These are phyloP conservation scores for Eclectus roratus DNA, from an alignment of 2,113 vertebrate genomes.

Conservation along the genomic window DNA sequence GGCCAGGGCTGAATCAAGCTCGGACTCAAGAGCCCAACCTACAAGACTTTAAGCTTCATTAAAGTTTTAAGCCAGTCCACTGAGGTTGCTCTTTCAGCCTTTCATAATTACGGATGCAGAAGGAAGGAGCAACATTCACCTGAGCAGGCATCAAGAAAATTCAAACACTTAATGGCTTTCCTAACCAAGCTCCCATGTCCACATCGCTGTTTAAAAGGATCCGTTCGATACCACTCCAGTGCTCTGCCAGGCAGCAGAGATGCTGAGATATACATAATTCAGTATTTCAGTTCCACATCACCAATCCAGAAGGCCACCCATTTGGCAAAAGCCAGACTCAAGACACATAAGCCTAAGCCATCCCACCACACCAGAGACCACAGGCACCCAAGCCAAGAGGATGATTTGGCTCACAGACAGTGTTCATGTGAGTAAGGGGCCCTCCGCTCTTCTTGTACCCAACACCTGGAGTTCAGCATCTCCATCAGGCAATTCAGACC, in stretches of 20 bases:
- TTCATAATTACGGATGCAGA: conserved; percentile 14
- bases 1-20: conserved; percentile 22
- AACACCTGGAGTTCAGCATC: neutral
- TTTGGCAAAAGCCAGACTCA: neutral
- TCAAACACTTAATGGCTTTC: conserved; percentile 57
- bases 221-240: conserved; percentile 2
- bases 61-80: conserved; percentile 58
- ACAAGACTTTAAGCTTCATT: conserved; percentile 58
- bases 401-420: neutral
- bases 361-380: neutral
- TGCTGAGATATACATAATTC: conserved; percentile 8
- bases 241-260: conserved; percentile 7
- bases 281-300: neutral
- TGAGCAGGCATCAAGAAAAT: conserved; percentile 38
- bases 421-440: neutral
- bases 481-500: neutral
- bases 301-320: neutral
- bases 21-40: neutral
- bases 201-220: conserved; percentile 18
- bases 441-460: neutral
- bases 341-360: neutral
- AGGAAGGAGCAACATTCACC: conserved; percentile 28
- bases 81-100: conserved; percentile 53
- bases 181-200: neutral
- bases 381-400: neutral